Conservation (phyloP, 2,888 invertebrate genomes). For the Lissocephala sabroskyi region DNA sequence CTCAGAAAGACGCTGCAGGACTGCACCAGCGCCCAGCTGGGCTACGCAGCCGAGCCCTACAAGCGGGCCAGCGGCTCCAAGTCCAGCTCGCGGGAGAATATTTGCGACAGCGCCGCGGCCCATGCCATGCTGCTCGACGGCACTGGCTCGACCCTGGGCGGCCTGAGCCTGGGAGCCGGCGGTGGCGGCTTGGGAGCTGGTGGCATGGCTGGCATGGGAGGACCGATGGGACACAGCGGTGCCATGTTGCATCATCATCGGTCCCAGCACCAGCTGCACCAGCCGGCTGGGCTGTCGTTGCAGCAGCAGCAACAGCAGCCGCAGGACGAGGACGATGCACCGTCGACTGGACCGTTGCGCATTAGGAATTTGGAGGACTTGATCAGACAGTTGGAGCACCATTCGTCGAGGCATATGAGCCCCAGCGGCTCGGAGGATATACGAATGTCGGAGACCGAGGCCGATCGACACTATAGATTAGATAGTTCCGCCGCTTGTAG, state of each 20-base stretch:
- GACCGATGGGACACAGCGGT: slow-evolving; percentile 62
- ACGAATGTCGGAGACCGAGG: slow-evolving; percentile 86
- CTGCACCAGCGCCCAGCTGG: slow-evolving; percentile 73
- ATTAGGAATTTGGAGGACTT: slow-evolving; percentile 93
- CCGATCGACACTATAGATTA: slow-evolving; percentile 88
- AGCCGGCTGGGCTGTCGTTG: slow-evolving; percentile 70
- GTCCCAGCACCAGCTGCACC: slow-evolving; percentile 68
- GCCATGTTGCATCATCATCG: slow-evolving; percentile 70
- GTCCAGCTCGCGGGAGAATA: slow-evolving; percentile 81
- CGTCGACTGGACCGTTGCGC: slow-evolving; percentile 87
- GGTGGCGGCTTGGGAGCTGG: slow-evolving; percentile 43
- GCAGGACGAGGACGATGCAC: slow-evolving; percentile 80
- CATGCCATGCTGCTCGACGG: slow-evolving; percentile 74
- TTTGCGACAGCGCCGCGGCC: slow-evolving; percentile 78
- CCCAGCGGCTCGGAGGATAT: slow-evolving; percentile 94
- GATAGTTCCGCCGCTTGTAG: slow-evolving; percentile 83
- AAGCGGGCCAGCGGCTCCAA: slow-evolving; percentile 75
- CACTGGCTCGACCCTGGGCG: slow-evolving; percentile 43
- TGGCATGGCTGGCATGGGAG: slow-evolving; percentile 60
- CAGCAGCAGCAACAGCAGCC: slow-evolving; percentile 75
- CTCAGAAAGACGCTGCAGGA: slow-evolving; percentile 80
- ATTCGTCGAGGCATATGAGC: slow-evolving; percentile 89
- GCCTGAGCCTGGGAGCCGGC: slow-evolving; percentile 53
- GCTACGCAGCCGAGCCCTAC: slow-evolving; percentile 75
- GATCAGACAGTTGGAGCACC: slow-evolving; percentile 90